Base-by-base conservation (phyloP, 2,113 vertebrate genomes). In the Bambusicola thoracicus region DNA sequence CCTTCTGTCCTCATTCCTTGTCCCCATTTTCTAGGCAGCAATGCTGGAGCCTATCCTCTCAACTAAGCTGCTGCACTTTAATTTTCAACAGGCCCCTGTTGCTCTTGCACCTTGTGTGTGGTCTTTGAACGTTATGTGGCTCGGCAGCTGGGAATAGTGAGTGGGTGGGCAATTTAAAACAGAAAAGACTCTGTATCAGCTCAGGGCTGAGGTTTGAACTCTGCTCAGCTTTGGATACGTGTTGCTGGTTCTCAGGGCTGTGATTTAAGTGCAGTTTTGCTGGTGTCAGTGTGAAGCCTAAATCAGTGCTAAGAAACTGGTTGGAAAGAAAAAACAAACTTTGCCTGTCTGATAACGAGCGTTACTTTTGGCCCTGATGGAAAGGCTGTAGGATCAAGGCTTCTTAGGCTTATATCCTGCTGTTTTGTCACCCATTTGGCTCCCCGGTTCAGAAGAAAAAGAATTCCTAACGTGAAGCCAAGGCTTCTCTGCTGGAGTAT, bases 31-130 rank as follows among this genome's bases (percentile, higher is more conserved):
- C 76, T 69, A 79, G 74, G 95, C 92, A 83, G 87, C 69, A 76
- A 38, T 15, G 73, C 55, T 85, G 82, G 44, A 90, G 83, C 89
- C 79, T 91, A 81, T 85, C 72, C 87, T 85, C 91, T 92, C 72
- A 86, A 77, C 82, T 94, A 61, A 95, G 93, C 74, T 49, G 58
- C 92, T 85, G 82, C 75, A 85, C 81, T 96, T 97, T 98, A 97
- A 97, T 98, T 97, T 98, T 96, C 65, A 79, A 95, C 98, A 97
- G 97, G 96, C 97, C 96, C 87, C 55, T 97, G 72, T 94, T 62
- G 87, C 96, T 90, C 92, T 96, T 97, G 93, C 95, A 98, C 96
- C 97, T 96, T 97, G 97, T 98, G 97, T 98, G 98, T 98, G 98
- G 98, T 98, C 97, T 97, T 96, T 92, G 92, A 93, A 97, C 32